Evolutionary conservation across 2,888 invertebrate genomes (phyloP).

Genomic region (Meiosimyza platycephala): DNA sequence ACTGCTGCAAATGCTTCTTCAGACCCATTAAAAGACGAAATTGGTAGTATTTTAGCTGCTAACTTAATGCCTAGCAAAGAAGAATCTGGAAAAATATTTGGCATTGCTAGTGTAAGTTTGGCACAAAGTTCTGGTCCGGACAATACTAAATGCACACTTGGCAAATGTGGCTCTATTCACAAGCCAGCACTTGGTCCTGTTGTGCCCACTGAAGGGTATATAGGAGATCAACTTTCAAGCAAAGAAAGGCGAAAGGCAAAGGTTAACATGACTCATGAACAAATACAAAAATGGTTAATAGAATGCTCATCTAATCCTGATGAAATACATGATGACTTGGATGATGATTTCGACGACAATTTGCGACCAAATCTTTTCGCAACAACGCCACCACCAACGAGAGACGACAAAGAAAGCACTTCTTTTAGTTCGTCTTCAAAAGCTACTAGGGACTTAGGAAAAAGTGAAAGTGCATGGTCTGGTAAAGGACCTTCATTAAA

Average conservation of each 20-base stretch:
- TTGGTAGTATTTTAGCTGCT: slow-evolving; percentile 63
- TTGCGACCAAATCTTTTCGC: slow-evolving; percentile 60
- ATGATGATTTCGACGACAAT: slow-evolving; percentile 65
- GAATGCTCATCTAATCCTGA: slow-evolving; percentile 70
- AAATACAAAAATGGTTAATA: slow-evolving; percentile 76
- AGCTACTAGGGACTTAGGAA: slow-evolving; percentile 62
- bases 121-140: slow-evolving; percentile 67
- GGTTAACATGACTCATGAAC: slow-evolving; percentile 77
- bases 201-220: slow-evolving; percentile 66
- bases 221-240: slow-evolving; percentile 65
- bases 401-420: slow-evolving; percentile 65
- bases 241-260: slow-evolving; percentile 70
- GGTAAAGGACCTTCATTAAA: slow-evolving; percentile 66
- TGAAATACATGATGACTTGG: slow-evolving; percentile 66
- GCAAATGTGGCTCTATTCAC: slow-evolving; percentile 67
- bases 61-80: slow-evolving; percentile 68
- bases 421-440: slow-evolving; percentile 65
- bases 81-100: slow-evolving; percentile 68
- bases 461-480: slow-evolving; percentile 66
- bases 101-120: slow-evolving; percentile 67
- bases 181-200: slow-evolving; percentile 67
- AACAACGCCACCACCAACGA: slow-evolving; percentile 62
- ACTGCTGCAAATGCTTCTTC: slow-evolving; percentile 41
- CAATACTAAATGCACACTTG: slow-evolving; percentile 67
- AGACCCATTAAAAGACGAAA: slow-evolving; percentile 64